Conservation (phyloP, 2,113 vertebrate genomes). For the Prunella himalayana region DNA sequence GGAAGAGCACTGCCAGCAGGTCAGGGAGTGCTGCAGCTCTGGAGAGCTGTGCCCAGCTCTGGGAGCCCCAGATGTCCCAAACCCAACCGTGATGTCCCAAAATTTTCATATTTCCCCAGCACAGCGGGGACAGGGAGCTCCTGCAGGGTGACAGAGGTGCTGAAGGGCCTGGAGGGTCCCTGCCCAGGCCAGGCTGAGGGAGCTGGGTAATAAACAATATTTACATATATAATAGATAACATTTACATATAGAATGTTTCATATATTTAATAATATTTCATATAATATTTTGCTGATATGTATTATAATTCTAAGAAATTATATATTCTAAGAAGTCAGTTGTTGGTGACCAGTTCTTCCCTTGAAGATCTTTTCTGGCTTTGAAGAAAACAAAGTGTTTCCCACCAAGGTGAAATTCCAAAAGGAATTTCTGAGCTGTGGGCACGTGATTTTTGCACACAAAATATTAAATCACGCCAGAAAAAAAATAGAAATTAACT, state of each 20-base stretch:
- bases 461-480: background rate
- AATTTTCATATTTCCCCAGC: too few relatives aligned
- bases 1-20: background rate
- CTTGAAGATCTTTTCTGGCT: background rate
- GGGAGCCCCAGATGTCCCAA: too few relatives aligned
- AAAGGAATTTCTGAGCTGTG: background rate
- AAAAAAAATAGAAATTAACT: background rate
- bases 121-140: background rate
- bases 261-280: background rate
- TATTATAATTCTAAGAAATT: background rate
- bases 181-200: background rate
- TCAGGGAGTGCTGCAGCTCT: background rate
- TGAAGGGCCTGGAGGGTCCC: background rate
- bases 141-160: background rate
- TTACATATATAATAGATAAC: background rate
- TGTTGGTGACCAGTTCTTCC: background rate
- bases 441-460: accelerated
- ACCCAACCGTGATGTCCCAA: too few relatives aligned
- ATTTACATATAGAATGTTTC: background rate
- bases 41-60: background rate
- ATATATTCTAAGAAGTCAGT: background rate
- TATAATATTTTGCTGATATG: accelerated
- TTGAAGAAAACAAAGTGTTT: background rate
- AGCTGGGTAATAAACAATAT: background rate
- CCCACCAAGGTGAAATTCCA: too few relatives aligned